Base-by-base conservation (phyloP, 2,888 invertebrate species). In the Lucinisca nassula region DNA sequence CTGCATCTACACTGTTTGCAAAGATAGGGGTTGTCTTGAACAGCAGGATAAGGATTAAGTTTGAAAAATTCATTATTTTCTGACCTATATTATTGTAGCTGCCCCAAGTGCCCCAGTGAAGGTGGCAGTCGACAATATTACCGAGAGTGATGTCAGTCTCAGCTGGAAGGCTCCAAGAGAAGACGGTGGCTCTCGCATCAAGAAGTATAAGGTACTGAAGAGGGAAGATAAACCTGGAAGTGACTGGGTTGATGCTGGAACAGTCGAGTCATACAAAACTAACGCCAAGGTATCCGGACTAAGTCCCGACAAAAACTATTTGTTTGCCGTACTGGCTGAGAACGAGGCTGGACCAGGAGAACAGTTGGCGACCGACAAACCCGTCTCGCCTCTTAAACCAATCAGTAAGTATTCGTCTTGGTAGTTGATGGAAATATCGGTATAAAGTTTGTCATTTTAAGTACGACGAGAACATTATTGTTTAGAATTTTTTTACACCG, bases 251-350 rank as follows among this genome's bases (percentile, higher is more conserved):
- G 91, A 92, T 55, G 87, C 92, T 10, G 92, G 90, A 21, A 84
- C 89, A 55, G 92, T 93, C 21, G 94, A 93, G 24, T 72, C 92
- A 1, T 93, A 82, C 91, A 89, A 88, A 72, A 93, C 90, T 0
- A 83, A 80, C 45, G 87, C 89, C 40, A 90, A 88, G 21, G 90
- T 91, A 10, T 86, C 90, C 12, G 91, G 90, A 51, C 89, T 94
- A 17, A 87, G 98, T 78, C 99, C 99, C 96, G 99, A 99, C 82
- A 97, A 98, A 95, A 98, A 98, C 96, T 98, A 99, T 93, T 97
- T 98, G 94, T 99, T 99, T 97, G 97, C 98, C 95, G 98, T 99
- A 89, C 98, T 98, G 82, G 99, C 99, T 73, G 99, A 99, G 96
- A 99, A 99, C 96, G 97, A 97, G 79, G 97, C 98, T 92, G 99